A percentile compares a stretch with the other conserved stretches of the same genome.
phyloP scores from a whole-genome alignment of 2,797 vertebrate genomes.

The Octomys mimax region DNA sequence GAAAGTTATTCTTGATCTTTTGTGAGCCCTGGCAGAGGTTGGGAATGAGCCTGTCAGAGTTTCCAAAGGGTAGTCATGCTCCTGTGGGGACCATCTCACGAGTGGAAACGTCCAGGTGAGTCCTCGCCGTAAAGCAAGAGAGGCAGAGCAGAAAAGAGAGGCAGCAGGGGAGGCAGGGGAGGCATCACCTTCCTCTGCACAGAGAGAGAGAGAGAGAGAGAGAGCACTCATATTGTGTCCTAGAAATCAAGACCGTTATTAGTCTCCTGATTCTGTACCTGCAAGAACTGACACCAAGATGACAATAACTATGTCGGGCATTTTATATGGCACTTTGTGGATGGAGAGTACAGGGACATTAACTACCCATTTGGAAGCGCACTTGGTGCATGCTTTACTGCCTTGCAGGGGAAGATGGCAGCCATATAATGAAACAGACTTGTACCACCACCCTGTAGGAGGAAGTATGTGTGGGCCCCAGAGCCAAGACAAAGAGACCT shows the following conservation, averaged over 20 bases:
- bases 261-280: neutral
- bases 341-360: neutral
- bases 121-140: neutral
- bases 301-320: neutral
- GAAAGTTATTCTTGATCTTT: slow-evolving; percentile 1
- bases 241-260: neutral
- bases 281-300: neutral
- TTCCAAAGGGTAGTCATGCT: neutral
- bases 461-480: neutral
- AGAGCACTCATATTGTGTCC: neutral
- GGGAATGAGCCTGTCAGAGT: neutral
- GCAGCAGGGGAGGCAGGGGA: neutral
- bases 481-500: neutral
- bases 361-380: slow-evolving; percentile 17
- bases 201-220: neutral
- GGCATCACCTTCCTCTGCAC: fast-evolving
- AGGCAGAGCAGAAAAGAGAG: neutral
- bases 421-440: slow-evolving; percentile 2
- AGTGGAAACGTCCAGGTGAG: neutral
- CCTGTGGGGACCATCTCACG: neutral
- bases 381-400: neutral
- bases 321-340: slow-evolving; percentile 23
- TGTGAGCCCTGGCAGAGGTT: neutral
- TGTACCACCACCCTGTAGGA: neutral
- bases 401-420: neutral